Conservation (phyloP, 2,888 invertebrate genomes). For the Dolichopus griseipennis region DNA sequence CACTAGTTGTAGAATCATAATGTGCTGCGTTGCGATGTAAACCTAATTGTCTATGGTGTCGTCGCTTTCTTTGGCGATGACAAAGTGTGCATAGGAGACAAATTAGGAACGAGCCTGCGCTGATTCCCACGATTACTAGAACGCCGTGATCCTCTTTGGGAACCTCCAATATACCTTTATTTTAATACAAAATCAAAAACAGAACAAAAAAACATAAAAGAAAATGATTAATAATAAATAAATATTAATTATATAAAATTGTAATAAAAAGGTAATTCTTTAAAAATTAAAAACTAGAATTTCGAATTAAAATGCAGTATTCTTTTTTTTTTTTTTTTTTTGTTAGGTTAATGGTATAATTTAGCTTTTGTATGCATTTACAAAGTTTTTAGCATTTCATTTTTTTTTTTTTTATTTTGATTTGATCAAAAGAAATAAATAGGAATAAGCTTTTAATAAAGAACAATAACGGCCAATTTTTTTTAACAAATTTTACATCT, state of each 20-base stretch:
- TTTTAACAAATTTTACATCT: no score
- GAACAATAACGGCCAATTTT: not conserved
- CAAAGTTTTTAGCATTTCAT: not conserved
- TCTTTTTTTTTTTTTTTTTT: not conserved
- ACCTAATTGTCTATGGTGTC: conserved; percentile 41
- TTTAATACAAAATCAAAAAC: conserved; percentile 22
- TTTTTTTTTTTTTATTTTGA: not conserved
- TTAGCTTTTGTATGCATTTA: conserved; percentile 6
- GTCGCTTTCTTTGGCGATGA: conserved; percentile 46
- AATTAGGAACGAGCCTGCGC: conserved; percentile 46
- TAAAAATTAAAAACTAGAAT: conserved; percentile 1
- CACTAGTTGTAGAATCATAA: conserved; percentile 44
- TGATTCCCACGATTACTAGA: conserved; percentile 44
- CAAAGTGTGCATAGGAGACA: conserved; percentile 47
- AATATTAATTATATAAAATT: conserved; percentile 15
- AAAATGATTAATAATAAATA: conserved; percentile 27
- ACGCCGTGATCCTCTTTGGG: conserved; percentile 46
- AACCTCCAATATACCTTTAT: conserved; percentile 43
- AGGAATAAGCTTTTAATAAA: not conserved
- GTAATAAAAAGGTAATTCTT: not conserved
- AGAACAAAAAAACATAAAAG: conserved; percentile 23
- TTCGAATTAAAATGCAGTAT: not conserved
- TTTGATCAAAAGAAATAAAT: conserved; percentile 2
- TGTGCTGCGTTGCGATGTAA: conserved; percentile 42
- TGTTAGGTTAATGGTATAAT: conserved; percentile 1